phyloP scores from a whole-genome alignment of 2,113 vertebrate species.

The Microcebus murinus region DNA sequence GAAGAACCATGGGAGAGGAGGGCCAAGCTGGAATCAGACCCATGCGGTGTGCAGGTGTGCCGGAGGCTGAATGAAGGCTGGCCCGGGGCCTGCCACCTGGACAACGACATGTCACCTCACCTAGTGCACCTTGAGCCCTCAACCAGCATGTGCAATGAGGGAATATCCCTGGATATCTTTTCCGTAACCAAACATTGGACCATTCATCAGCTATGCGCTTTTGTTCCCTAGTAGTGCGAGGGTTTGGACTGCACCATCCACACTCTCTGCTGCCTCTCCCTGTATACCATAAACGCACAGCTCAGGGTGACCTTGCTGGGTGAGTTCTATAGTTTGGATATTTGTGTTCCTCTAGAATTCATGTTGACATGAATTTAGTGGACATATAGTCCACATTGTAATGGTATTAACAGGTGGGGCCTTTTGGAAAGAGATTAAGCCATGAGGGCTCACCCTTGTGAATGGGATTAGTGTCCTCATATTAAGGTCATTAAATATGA shows the following conservation, averaged over 20 bases:
- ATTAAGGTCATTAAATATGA: too few relatives aligned
- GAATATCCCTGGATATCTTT: neutral
- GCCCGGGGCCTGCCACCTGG: neutral
- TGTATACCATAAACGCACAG: neutral
- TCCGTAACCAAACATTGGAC: too few relatives aligned
- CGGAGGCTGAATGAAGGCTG: neutral
- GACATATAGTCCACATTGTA: neutral
- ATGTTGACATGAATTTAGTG: too few relatives aligned
- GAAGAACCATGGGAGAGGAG: neutral
- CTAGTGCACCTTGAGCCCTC: neutral
- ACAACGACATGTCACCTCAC: neutral
- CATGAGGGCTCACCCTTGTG: neutral
- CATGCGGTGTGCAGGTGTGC: neutral
- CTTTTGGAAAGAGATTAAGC: neutral
- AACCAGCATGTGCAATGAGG: neutral
- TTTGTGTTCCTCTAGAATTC: neutral
- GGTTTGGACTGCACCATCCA: neutral
- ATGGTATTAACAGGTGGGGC: neutral
- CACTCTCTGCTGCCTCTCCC: accelerated
- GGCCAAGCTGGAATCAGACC: neutral
- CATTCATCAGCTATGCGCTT: too few relatives aligned
- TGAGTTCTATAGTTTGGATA: neutral
- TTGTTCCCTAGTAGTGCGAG: too few relatives aligned
- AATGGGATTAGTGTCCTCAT: neutral
- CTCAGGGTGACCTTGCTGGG: neutral